Evolutionary conservation across 2,888 invertebrate species (phyloP), one percentile per base, ranked within the genome.

Genomic region (Geotrupes spiniger): DNA sequence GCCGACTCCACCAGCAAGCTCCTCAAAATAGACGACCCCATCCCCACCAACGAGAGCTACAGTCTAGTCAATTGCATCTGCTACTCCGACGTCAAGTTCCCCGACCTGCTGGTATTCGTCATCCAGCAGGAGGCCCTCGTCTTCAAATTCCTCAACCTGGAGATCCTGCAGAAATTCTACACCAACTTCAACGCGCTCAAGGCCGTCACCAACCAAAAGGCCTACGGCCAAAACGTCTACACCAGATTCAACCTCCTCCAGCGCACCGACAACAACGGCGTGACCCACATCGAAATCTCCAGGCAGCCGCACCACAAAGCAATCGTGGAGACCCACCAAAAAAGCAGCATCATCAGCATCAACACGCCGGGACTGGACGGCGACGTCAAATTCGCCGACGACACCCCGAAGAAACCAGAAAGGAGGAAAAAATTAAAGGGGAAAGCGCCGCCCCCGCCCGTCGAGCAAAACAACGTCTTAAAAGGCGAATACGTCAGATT

Each of bases 251-350:
- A 75, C 58, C 59, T 77, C 36, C 58, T 76, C 12, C 76, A 77
- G 52, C 65, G 75, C 36, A 76, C 74, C 16, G 77, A 77, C 55
- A 67, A 67, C 11, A 74, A 77, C 59, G 77, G 76, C 4, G 69
- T 77, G 2, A 77, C 77, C 1, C 77, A 78, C 56, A 76, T 77
- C 42, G 74, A 76, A 54, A 74, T 77, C 12, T 66, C 66, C 12
- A 61, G 66, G 40, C 60, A 63, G 43, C 59, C 65, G n/a, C 43
- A 45, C 11, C 39, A 41, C 16, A 33, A 14, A 12, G n/a, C 26
- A 1, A 28, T 45, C 12, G 36, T 37, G 27, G 25, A 33, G 14
- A 36, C 36, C 25, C 45, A 49, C 29, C 63, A 62, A 37, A 59
- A 60, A 42, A 60, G 64, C 15, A 71, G 69, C 42, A 71, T 75